Percentiles rank a stretch among this genome's conserved stretches.
These are phyloP conservation scores for Andricus grossulariae DNA, from an alignment of 1,140 invertebrate genomes.

Conservation along the genomic window DNA sequence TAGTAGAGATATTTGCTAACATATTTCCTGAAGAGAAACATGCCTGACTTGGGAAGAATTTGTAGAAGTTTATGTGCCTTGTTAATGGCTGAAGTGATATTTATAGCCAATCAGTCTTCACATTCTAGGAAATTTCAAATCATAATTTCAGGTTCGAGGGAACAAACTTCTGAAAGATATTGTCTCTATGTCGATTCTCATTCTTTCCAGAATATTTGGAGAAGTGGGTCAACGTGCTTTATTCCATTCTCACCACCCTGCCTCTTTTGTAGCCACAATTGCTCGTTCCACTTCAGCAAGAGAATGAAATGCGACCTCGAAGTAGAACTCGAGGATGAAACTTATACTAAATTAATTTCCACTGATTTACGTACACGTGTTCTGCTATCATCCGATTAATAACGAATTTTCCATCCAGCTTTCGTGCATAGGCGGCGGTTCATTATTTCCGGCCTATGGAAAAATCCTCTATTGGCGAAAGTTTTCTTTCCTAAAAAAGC, in stretches of 20 bases:
- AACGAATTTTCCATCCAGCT: slow-evolving; percentile 44
- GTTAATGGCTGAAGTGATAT: slow-evolving; percentile 8
- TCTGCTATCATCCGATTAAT: slow-evolving; percentile 50
- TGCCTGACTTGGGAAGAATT: slow-evolving; percentile 10
- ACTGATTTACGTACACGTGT: slow-evolving; percentile 58
- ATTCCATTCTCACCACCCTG: slow-evolving; percentile 34
- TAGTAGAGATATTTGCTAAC: not conserved
- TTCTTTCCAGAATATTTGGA: slow-evolving; percentile 36
- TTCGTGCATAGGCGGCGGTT: too few species aligned
- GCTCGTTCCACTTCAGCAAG: slow-evolving; percentile 31
- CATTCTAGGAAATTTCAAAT: slow-evolving; percentile 6
- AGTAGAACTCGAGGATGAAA: slow-evolving; percentile 42
- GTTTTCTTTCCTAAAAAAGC: too few species aligned
- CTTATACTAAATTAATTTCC: slow-evolving; percentile 62
- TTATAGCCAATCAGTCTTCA: slow-evolving; percentile 8
- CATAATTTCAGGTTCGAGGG: not conserved
- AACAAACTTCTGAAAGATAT: slow-evolving; percentile 7
- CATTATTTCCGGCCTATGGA: too few species aligned
- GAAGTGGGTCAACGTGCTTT: slow-evolving; percentile 57
- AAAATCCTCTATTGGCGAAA: too few species aligned
- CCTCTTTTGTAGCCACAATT: slow-evolving; percentile 9
- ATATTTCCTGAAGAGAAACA: not conserved
- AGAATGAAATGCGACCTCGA: slow-evolving; percentile 3
- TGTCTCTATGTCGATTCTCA: slow-evolving; percentile 29
- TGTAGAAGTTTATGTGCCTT: slow-evolving; percentile 22